Evolutionary conservation across 2,113 vertebrate species (phyloP).

Genomic region (Campylorhamphus procurvoides): DNA sequence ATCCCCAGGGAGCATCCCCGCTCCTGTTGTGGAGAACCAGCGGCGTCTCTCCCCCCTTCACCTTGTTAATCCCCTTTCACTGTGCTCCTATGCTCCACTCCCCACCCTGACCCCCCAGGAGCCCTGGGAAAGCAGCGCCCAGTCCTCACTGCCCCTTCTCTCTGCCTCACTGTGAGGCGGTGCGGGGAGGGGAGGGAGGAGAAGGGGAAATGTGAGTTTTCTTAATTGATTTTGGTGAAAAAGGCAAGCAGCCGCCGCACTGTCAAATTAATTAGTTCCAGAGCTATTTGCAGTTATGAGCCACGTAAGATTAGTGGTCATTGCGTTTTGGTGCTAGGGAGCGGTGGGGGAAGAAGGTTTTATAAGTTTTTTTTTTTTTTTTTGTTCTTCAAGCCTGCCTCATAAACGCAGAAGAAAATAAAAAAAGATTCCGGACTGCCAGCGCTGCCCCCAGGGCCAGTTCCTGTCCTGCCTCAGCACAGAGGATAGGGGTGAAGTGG

Average conservation of each 20-base stretch:
- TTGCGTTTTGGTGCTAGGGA: background rate
- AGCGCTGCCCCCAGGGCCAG: background rate
- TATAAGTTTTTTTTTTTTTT: background rate
- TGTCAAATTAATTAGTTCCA: constrained; percentile 55
- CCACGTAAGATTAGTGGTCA: background rate
- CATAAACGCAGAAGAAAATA: background rate
- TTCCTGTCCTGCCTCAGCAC: background rate
- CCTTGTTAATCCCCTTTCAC: constrained; percentile 49
- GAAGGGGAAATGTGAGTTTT: constrained; percentile 16
- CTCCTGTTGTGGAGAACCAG: constrained; percentile 8
- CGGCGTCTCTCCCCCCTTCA: background rate
- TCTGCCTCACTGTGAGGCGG: background rate
- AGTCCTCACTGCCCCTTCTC: background rate
- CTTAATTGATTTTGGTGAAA: constrained; percentile 60
- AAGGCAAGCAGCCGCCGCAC: background rate
- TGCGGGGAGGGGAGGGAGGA: background rate
- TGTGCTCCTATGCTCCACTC: background rate
- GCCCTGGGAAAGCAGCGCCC: constrained; percentile 61
- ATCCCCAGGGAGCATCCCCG: constrained; percentile 27
- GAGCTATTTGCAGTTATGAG: constrained; percentile 33
- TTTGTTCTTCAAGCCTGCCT: background rate
- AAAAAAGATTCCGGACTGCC: background rate
- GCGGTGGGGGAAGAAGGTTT: background rate
- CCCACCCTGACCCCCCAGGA: background rate
- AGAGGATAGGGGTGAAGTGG: background rate